These are phyloP conservation scores for Pollenia labialis DNA, from an alignment of 2,888 invertebrate genomes.

Conservation along the genomic window DNA sequence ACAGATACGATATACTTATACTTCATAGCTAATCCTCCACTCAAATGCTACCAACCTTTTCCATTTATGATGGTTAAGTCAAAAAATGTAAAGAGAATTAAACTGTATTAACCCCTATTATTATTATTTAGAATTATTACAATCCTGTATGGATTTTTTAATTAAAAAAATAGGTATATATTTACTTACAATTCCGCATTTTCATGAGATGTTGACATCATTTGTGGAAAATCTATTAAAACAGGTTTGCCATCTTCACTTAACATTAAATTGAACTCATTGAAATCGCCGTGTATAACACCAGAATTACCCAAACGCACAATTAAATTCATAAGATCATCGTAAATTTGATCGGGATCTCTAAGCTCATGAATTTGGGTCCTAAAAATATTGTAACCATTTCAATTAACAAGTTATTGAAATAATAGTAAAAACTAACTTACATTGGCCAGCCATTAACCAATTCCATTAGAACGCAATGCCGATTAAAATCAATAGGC, in stretches of 20 bases:
- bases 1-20: too few species aligned
- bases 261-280: constrained; percentile 99
- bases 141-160: not conserved
- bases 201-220: constrained; percentile 96
- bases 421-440: constrained; percentile 79
- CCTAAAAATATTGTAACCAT: constrained; percentile 80
- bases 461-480: constrained; percentile 98
- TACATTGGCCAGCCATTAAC: constrained; percentile 92
- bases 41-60: too few species aligned
- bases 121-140: too few species aligned
- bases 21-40: too few species aligned
- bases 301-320: constrained; percentile 96
- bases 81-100: too few species aligned
- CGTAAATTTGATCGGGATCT: constrained; percentile 92
- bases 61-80: too few species aligned
- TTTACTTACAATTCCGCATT: constrained; percentile 92
- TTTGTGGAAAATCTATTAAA: constrained; percentile 99
- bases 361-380: constrained; percentile 87
- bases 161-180: not conserved
- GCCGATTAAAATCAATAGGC: constrained; percentile 96
- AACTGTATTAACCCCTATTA: too few species aligned
- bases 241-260: constrained; percentile 91
- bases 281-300: constrained; percentile 99
- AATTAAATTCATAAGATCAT: constrained; percentile 96
- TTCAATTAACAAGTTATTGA: not conserved